A percentile compares a stretch with the other conserved stretches of the same genome.
Evolutionary conservation across 2,888 invertebrate species (phyloP).

Genomic region (Hirtodrosophila duncani): DNA sequence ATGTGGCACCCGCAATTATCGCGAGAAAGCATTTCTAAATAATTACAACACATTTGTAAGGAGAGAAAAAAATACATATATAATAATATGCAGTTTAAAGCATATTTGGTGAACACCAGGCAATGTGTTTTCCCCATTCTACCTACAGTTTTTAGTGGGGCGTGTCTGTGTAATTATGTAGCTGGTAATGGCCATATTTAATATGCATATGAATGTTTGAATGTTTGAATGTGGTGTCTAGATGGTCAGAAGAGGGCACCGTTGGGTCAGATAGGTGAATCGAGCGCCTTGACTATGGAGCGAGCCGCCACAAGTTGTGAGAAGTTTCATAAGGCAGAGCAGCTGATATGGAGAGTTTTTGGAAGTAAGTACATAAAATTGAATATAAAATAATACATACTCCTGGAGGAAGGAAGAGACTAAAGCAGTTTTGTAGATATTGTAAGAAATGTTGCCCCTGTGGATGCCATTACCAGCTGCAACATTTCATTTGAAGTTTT

Average conservation of each 20-base stretch:
- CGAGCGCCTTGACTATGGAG: no score
- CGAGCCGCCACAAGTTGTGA: no score
- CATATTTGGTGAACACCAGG: constrained; percentile 30
- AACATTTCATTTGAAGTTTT: no score
- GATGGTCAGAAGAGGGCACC: no score
- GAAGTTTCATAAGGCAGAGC: no score
- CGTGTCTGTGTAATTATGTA: constrained; percentile 55
- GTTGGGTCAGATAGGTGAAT: background rate
- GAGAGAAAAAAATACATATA: constrained; percentile 17
- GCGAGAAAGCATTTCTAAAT: constrained; percentile 69
- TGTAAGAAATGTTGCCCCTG: no score
- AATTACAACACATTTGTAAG: constrained; percentile 60
- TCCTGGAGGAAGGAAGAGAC: no score
- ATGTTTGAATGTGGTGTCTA: constrained; percentile 4
- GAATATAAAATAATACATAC: no score
- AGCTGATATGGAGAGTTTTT: no score
- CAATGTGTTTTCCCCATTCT: constrained; percentile 1
- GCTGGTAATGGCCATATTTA: constrained; percentile 38
- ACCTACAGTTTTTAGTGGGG: constrained; percentile 40
- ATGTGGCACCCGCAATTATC: constrained; percentile 63
- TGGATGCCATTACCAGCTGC: no score
- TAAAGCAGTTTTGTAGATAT: no score
- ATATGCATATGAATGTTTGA: constrained; percentile 31
- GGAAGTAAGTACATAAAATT: no score
- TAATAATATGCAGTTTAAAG: constrained; percentile 43